Conservation (phyloP, 2,888 invertebrate genomes). For the Cenopis cana region DNA sequence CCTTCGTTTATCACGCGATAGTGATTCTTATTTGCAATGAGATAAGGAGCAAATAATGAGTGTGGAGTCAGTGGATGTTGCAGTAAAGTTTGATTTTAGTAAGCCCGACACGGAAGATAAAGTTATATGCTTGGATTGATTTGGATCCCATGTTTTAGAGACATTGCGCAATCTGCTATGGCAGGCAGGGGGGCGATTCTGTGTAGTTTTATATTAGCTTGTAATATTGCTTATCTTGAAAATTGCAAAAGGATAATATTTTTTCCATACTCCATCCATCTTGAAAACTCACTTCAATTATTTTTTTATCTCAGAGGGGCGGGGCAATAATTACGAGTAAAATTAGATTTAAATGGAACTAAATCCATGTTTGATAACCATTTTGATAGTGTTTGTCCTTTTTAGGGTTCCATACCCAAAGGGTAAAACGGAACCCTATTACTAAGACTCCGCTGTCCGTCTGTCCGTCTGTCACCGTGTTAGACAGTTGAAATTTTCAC, state of each 20-base stretch:
- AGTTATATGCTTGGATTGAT: conserved; percentile 41
- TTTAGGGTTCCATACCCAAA: too few relatives aligned
- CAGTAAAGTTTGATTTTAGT: conserved; percentile 11
- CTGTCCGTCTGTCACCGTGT: too few relatives aligned
- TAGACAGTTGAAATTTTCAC: too few relatives aligned
- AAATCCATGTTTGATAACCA: too few relatives aligned
- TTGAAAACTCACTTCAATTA: too few relatives aligned
- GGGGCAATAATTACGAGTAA: neutral
- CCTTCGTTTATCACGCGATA: neutral
- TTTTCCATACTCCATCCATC: neutral
- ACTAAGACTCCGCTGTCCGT: too few relatives aligned
- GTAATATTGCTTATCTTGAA: neutral
- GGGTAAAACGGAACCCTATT: too few relatives aligned
- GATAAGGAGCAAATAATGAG: neutral
- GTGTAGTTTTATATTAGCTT: neutral
- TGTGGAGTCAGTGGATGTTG: neutral
- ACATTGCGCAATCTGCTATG: conserved; percentile 16
- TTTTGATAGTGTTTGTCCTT: too few relatives aligned
- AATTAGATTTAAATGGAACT: too few relatives aligned
- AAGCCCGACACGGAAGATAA: conserved; percentile 39
- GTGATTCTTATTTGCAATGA: neutral
- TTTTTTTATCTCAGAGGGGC: too few relatives aligned
- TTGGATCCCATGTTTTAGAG: conserved; percentile 34
- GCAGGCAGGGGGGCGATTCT: neutral
- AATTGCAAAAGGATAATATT: neutral